These are phyloP conservation scores for Chelonia mydas DNA, from an alignment of 2,797 vertebrate species.

Conservation along the genomic window DNA sequence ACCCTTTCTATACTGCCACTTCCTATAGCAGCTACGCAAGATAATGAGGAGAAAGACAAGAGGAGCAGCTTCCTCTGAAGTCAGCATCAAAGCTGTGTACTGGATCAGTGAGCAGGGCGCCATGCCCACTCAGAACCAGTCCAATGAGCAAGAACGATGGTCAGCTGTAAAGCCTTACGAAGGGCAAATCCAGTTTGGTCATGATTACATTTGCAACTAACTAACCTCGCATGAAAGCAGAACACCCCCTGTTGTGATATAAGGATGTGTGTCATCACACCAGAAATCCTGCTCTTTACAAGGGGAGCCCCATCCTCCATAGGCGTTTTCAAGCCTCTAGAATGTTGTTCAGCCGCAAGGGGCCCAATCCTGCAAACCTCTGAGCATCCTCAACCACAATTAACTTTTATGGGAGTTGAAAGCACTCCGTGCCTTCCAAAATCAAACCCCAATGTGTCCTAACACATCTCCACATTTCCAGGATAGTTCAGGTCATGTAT, in stretches of 20 bases:
- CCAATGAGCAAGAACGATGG: background rate
- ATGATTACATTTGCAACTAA: background rate
- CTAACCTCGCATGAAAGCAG: background rate
- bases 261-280: background rate
- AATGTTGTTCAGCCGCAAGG: rapidly evolving
- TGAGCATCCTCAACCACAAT: background rate
- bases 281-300: background rate
- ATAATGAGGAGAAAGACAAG: background rate
- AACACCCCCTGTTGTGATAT: background rate
- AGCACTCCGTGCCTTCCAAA: background rate
- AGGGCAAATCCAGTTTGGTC: background rate
- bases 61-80: background rate
- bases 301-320: background rate
- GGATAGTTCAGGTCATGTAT: background rate
- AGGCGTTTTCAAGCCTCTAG: background rate
- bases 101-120: background rate
- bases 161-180: background rate
- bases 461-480: rapidly evolving
- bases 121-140: background rate
- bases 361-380: background rate
- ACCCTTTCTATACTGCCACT: background rate
- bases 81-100: background rate
- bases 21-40: background rate
- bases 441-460: rapidly evolving
- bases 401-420: background rate